A percentile compares a stretch with the other conserved stretches of the same genome.
Evolutionary conservation across 2,888 invertebrate genomes (phyloP).

Genomic region (Stenotaenia linearis): DNA sequence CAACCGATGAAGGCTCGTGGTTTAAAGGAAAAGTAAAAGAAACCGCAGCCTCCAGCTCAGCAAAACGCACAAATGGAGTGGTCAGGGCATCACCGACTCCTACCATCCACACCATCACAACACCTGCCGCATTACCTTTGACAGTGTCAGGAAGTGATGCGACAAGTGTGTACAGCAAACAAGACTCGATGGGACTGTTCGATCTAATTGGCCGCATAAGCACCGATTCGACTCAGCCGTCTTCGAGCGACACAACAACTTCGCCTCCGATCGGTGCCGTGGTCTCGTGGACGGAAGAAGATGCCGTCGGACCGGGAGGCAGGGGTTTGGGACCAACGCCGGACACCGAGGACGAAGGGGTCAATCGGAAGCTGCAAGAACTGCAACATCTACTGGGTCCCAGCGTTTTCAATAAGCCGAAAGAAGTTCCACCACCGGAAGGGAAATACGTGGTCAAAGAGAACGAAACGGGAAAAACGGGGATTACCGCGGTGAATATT

Average conservation of each 20-base stretch:
- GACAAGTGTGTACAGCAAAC: slow-evolving; percentile 17
- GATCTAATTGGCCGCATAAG: slow-evolving; percentile 6
- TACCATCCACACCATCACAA: not conserved
- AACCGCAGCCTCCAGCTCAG: not conserved
- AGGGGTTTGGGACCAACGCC: not conserved
- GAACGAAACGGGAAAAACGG: not conserved
- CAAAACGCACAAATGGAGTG: not conserved
- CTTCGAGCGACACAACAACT: not conserved
- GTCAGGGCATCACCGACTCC: not conserved
- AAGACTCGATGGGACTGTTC: slow-evolving; percentile 19
- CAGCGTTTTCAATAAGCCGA: not conserved
- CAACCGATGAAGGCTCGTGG: not conserved
- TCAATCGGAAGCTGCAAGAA: not conserved
- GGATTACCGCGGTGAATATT: no score
- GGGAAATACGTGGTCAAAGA: not conserved
- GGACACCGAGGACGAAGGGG: not conserved
- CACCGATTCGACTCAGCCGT: not conserved
- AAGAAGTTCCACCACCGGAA: not conserved
- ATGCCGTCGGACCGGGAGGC: not conserved
- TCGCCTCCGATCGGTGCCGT: not conserved
- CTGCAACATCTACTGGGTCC: slow-evolving; percentile 28
- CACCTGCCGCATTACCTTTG: not conserved
- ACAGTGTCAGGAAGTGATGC: not conserved
- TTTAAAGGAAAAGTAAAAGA: not conserved
- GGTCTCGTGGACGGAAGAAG: not conserved